A percentile compares a stretch with the other conserved stretches of the same genome.
Conservation (phyloP, 2,113 vertebrate genomes). For the Speoplatyrhinus poulsoni region DNA sequence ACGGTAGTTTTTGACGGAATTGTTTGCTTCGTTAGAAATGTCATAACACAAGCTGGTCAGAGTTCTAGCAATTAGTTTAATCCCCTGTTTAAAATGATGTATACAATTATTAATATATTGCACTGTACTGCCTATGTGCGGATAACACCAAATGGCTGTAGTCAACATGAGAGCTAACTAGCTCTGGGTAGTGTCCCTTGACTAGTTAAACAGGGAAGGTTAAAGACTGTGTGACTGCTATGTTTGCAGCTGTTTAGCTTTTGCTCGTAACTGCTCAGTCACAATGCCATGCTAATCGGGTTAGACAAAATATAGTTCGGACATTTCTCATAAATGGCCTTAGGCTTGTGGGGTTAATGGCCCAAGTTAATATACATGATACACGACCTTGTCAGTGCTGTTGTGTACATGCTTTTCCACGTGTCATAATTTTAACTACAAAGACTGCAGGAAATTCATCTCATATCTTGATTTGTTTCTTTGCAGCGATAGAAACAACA, state of each 20-base stretch:
- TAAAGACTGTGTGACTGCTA: neutral
- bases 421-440: no score
- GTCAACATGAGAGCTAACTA: no score
- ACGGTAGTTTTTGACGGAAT: neutral
- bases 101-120: conserved; percentile 16
- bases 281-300: neutral
- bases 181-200: neutral
- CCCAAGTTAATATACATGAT: neutral
- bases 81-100: conserved; percentile 25
- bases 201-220: neutral
- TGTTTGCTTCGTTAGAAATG: conserved; percentile 14
- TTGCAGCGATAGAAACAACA: conserved; percentile 42
- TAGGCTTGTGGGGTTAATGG: neutral
- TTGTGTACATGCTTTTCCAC: no score
- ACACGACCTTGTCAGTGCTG: no score
- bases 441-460: no score
- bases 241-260: neutral
- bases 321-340: neutral
- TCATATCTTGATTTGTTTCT: conserved; percentile 9
- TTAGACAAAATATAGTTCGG: neutral
- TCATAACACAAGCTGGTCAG: conserved; percentile 7
- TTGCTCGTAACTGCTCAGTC: neutral
- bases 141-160: neutral
- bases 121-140: conserved; percentile 17
- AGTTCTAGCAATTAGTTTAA: conserved; percentile 16